Conservation (phyloP, 2,113 vertebrate genomes). For the Orycteropus afer region DNA sequence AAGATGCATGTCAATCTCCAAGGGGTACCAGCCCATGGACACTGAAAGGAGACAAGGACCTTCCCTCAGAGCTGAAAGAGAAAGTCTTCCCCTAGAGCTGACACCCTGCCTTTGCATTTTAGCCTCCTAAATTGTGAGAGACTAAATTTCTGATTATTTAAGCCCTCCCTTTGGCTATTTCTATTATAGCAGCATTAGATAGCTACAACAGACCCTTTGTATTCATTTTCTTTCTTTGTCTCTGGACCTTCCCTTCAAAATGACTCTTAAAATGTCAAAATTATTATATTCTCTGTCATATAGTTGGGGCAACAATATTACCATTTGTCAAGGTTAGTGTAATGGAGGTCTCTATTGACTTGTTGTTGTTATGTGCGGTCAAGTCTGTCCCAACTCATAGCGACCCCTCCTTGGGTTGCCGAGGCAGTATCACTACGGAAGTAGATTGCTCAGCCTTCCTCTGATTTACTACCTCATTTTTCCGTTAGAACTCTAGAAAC, state of each 20-base stretch:
- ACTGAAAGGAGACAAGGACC: neutral
- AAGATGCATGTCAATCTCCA: neutral
- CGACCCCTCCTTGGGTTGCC: too few relatives aligned
- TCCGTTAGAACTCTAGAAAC: neutral
- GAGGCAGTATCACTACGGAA: too few relatives aligned
- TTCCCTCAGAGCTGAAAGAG: neutral
- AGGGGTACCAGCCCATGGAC: neutral
- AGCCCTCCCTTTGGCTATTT: neutral
- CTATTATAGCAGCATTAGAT: neutral
- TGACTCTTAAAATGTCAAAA: neutral
- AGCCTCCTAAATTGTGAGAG: neutral
- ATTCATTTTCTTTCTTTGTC: constrained; percentile 25
- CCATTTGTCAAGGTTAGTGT: neutral
- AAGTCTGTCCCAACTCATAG: too few relatives aligned
- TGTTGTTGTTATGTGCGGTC: too few relatives aligned
- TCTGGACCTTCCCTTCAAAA: constrained; percentile 37
- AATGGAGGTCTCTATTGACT: rapidly evolving
- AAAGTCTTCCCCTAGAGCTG: neutral
- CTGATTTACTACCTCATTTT: too few relatives aligned
- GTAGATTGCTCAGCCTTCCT: too few relatives aligned
- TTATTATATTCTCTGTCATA: neutral
- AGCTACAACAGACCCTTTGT: neutral
- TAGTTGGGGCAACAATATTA: neutral
- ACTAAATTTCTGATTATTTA: neutral
- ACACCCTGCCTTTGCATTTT: neutral